Base-by-base conservation (phyloP, 2,888 invertebrate species). In the Smittia aterrima region DNA sequence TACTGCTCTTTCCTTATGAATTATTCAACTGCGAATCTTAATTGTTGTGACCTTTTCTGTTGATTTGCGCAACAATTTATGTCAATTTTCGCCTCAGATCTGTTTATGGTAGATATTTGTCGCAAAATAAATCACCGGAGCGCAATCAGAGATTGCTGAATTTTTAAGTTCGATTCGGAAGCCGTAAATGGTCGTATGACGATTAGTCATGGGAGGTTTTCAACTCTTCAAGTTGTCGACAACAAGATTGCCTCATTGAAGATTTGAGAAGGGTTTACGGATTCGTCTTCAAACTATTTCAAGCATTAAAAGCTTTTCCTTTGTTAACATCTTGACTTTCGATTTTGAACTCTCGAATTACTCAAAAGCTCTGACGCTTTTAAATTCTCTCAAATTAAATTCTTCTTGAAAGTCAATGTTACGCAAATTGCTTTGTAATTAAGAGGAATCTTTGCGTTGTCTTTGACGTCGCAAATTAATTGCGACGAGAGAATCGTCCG, bases 11-110 rank as follows among this genome's bases (percentile, higher is more conserved):
- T 58, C 20, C 24, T 58, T 58, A 22, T 58, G 24, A 22, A n/a
- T 58, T 58, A 58, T 58, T 71, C 53, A 71, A 32, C 54, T 13
- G 1, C 1, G 41, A 53, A 58, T 53, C 54, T 53, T 71, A 54
- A 54, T 71, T 38, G 71, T 71, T 27, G 32, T 18, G 71, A 71
- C 58, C 71, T 71, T 71, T 71, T 71, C 32, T 58, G 58, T 58
- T 71, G 32, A 54, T n/a, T 6, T 41, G 71, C 22, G 71, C 32
- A n/a, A 24, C 18, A 11, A 22, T 58, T 58, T 24, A 58, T 58
- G 58, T 58, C 24, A 11, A 6, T 58, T 58, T 58, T 47, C 47
- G 16, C 47, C 47, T 47, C 13, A n/a, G 16, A 47, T 47, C 47
- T n/a, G 13, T 47, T 47, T 16, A 47, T 47, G 47, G 47, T 11